Percentiles rank a stretch among this genome's conserved stretches.
phyloP scores from a whole-genome alignment of 2,888 invertebrate genomes.

The Plebejus argus region DNA sequence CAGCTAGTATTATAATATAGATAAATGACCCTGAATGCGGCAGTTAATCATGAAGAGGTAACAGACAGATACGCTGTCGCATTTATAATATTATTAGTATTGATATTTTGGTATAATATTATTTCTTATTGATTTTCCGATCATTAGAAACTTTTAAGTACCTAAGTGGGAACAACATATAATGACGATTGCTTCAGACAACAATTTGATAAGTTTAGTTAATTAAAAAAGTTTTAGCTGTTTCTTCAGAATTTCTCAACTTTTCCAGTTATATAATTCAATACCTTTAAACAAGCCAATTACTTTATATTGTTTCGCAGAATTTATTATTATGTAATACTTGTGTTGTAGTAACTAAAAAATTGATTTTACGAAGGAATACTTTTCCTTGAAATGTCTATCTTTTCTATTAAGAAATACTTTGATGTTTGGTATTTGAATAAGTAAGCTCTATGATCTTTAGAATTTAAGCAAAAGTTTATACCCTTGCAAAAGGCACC shows the following conservation, averaged over 20 bases:
- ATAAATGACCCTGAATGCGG: too few species aligned
- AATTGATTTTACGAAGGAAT: not conserved
- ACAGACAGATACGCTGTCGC: too few species aligned
- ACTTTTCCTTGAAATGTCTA: not conserved
- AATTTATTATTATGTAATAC: not conserved
- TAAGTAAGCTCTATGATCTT: not conserved
- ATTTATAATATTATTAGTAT: too few species aligned
- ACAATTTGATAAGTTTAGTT: not conserved
- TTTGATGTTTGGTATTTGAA: not conserved
- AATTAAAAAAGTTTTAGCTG: too few species aligned
- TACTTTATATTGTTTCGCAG: not conserved
- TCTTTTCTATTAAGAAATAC: not conserved
- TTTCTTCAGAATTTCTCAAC: not conserved
- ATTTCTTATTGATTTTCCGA: not conserved
- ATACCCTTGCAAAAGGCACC: too few species aligned
- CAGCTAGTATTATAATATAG: too few species aligned
- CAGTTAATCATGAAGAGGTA: too few species aligned
- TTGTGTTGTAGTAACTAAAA: not conserved
- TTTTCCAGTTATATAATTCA: not conserved
- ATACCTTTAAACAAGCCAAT: not conserved
- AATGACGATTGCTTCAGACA: not conserved
- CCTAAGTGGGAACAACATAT: not conserved
- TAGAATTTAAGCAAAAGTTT: too few species aligned
- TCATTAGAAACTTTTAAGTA: too few species aligned
- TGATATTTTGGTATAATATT: not conserved